phyloP scores from a whole-genome alignment of 2,888 invertebrate genomes.

The Sarcophaga carnaria region DNA sequence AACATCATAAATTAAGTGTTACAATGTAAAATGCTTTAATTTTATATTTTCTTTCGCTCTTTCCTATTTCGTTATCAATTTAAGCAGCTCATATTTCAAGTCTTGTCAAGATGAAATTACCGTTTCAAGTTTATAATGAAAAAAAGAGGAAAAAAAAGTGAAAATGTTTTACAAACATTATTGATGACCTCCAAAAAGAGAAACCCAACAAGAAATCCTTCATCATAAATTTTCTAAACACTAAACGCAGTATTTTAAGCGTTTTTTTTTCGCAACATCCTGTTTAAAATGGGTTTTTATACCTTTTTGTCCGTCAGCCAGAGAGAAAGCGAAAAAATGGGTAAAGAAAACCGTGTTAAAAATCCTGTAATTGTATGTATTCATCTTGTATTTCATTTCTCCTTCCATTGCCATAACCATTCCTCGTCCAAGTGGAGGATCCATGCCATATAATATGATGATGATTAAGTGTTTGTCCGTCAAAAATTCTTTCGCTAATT shows the following conservation, averaged over 20 bases:
- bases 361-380: conserved; percentile 50
- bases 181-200: conserved; percentile 53
- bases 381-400: conserved; percentile 53
- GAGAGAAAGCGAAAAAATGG: background rate
- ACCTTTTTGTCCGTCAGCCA: conserved; percentile 45
- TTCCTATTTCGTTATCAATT: conserved; percentile 9
- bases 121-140: conserved; percentile 39
- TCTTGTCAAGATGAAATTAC: conserved; percentile 55
- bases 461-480: conserved; percentile 73
- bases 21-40: conserved; percentile 37
- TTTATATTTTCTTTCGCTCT: background rate
- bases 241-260: conserved; percentile 54
- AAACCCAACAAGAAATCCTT: conserved; percentile 47
- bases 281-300: conserved; percentile 13
- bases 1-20: conserved; percentile 45
- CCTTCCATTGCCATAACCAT: background rate
- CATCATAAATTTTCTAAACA: conserved; percentile 61
- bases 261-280: background rate
- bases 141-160: background rate
- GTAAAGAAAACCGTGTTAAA: conserved; percentile 43
- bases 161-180: conserved; percentile 61
- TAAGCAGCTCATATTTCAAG: conserved; percentile 57
- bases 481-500: conserved; percentile 71
- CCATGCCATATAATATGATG: conserved; percentile 41
- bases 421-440: background rate